phyloP scores from a whole-genome alignment of 1,140 invertebrate species.

The Vollenhovia emeryi region DNA sequence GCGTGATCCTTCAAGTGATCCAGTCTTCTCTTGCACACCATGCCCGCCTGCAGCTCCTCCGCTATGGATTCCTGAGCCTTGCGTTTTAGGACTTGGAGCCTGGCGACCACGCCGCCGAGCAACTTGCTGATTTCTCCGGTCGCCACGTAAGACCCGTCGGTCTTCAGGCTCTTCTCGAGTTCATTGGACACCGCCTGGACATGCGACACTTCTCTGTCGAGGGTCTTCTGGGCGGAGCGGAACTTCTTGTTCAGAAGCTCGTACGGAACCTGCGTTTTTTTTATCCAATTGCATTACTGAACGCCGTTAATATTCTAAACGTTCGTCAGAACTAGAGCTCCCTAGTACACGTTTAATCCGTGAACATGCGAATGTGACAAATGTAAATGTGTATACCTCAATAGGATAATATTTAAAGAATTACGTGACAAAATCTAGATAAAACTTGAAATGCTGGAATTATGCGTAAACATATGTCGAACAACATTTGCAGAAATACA shows the following conservation, averaged over 20 bases:
- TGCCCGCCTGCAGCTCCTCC: constrained; percentile 95
- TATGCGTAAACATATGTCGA: no score
- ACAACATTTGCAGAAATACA: no score
- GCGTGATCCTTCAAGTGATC: constrained; percentile 96
- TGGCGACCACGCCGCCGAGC: constrained; percentile 95
- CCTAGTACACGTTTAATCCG: no score
- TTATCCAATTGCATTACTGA: background rate
- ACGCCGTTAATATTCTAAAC: no score
- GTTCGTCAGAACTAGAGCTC: no score
- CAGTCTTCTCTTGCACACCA: constrained; percentile 94
- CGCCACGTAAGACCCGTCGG: constrained; percentile 84
- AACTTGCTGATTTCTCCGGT: constrained; percentile 91
- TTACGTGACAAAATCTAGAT: no score
- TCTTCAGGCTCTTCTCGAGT: constrained; percentile 91
- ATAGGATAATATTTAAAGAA: no score
- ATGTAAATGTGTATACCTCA: no score
- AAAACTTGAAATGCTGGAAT: no score
- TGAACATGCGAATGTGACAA: no score
- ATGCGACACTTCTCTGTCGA: constrained; percentile 97
- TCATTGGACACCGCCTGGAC: constrained; percentile 92
- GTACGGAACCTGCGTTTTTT: constrained; percentile 93
- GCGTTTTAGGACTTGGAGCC: constrained; percentile 95
- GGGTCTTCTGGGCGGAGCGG: constrained; percentile 95
- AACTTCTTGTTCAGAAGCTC: constrained; percentile 99
- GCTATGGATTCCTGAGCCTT: constrained; percentile 97